Evolutionary conservation across 1,140 invertebrate species (phyloP).

Genomic region (Goniozus legneri): DNA sequence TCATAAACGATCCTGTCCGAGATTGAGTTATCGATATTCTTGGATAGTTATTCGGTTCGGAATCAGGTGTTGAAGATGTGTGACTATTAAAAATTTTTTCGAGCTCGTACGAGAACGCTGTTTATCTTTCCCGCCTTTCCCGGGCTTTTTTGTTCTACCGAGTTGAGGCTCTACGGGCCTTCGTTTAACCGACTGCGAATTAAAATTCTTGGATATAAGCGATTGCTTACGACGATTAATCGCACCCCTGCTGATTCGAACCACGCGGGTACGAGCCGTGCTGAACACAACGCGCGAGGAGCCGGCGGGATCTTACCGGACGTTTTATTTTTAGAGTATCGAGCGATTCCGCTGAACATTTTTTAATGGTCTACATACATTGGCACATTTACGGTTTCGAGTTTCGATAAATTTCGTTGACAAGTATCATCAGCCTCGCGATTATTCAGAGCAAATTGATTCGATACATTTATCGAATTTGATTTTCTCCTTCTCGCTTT

Average conservation of each 20-base stretch:
- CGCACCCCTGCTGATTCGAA: constrained; percentile 33
- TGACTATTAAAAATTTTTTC: too few species aligned
- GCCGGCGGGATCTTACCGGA: neutral
- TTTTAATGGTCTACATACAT: constrained; percentile 20
- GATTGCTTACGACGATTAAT: constrained; percentile 40
- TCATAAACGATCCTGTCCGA: too few species aligned
- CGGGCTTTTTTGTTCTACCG: too few species aligned
- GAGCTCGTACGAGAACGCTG: too few species aligned
- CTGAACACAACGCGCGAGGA: constrained; percentile 6
- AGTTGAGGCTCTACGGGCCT: neutral
- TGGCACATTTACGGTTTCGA: constrained; percentile 22
- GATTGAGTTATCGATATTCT: too few species aligned
- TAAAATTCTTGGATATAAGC: constrained; percentile 35
- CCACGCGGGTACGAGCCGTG: neutral
- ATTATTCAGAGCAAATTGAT: constrained; percentile 9
- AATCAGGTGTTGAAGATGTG: too few species aligned
- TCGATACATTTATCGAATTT: constrained; percentile 1
- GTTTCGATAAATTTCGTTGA: constrained; percentile 34
- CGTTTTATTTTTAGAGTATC: constrained; percentile 31
- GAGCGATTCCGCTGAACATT: constrained; percentile 26
- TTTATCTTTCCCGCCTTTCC: too few species aligned
- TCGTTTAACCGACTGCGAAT: constrained; percentile 32
- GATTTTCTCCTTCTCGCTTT: constrained; percentile 6
- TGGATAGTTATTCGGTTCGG: too few species aligned
- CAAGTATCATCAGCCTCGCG: too few species aligned